These are phyloP conservation scores for Columba janthina DNA, from an alignment of 2,113 vertebrate species.

Conservation along the genomic window DNA sequence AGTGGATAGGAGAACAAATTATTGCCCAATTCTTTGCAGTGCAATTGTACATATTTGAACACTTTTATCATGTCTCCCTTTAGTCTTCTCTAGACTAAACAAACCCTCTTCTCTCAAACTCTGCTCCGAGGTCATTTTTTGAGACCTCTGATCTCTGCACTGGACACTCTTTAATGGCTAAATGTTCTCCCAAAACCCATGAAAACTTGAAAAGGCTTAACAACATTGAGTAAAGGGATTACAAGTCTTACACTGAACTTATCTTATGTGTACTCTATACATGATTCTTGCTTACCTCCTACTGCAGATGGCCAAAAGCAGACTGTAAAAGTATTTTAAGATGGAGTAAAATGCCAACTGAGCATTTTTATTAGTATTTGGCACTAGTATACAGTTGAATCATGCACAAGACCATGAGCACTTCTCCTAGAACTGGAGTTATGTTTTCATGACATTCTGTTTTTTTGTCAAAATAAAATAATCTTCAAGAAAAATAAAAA, in stretches of 20 bases:
- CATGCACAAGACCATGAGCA: not conserved
- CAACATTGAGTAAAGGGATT: not conserved
- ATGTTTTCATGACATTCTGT: not conserved
- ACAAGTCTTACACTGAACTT: not conserved
- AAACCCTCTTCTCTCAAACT: conserved; percentile 18
- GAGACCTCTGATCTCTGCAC: conserved; percentile 16
- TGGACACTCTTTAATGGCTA: not conserved
- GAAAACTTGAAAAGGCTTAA: conserved; percentile 18
- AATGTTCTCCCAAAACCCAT: not conserved
- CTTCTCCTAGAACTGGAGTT: not conserved
- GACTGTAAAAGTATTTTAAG: conserved; percentile 47
- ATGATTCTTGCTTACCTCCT: not conserved
- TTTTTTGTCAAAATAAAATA: not conserved
- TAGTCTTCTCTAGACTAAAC: conserved; percentile 57
- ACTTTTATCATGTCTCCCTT: conserved; percentile 21
- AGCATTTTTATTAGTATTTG: conserved; percentile 61
- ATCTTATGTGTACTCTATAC: not conserved
- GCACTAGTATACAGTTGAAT: not conserved
- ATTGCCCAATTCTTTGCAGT: not conserved
- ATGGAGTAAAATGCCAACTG: conserved; percentile 39
- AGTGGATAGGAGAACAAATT: not conserved
- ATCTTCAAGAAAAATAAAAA: not conserved
- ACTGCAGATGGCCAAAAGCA: conserved; percentile 12
- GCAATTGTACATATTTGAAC: conserved; percentile 13
- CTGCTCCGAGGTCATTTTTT: not conserved